Conservation (phyloP, 2,797 vertebrate genomes). For the Argyrosomus regius region DNA sequence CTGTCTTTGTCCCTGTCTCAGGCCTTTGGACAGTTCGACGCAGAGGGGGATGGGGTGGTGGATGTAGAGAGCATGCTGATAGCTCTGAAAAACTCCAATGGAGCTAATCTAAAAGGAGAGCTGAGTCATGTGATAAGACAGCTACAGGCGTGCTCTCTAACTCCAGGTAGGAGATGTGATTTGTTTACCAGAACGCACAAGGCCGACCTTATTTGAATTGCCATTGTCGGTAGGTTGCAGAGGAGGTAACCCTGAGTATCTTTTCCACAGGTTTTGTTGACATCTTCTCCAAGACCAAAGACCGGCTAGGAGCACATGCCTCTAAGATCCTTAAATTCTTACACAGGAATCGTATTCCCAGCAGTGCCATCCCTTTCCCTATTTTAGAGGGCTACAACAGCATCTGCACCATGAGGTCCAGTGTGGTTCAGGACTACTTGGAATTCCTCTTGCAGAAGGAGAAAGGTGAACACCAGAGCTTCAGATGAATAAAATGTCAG, state of each 20-base stretch:
- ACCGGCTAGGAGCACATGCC: constrained; percentile 90
- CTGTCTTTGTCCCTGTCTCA: constrained; percentile 66
- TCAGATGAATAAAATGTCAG: neutral
- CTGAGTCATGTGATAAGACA: constrained; percentile 96
- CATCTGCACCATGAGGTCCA: constrained; percentile 94
- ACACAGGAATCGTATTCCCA: constrained; percentile 95
- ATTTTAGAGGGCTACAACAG: constrained; percentile 95
- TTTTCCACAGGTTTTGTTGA: constrained; percentile 92
- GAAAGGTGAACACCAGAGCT: constrained; percentile 85
- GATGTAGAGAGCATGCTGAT: constrained; percentile 96
- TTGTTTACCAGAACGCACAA: constrained; percentile 29
- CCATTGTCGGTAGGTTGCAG: neutral
- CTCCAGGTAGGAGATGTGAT: constrained; percentile 89
- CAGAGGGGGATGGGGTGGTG: constrained; percentile 95
- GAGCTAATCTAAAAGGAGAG: constrained; percentile 96
- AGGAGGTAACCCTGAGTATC: neutral
- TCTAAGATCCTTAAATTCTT: constrained; percentile 95
- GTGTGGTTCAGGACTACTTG: constrained; percentile 92
- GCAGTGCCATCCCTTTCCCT: constrained; percentile 92
- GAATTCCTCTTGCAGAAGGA: constrained; percentile 94
- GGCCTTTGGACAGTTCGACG: constrained; percentile 97
- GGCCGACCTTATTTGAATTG: constrained; percentile 24
- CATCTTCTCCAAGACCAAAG: constrained; percentile 97
- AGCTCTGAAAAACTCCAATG: constrained; percentile 94
- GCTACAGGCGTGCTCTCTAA: constrained; percentile 96